Base-by-base conservation (phyloP, 2,797 vertebrate species). In the Prunella strophiata region DNA sequence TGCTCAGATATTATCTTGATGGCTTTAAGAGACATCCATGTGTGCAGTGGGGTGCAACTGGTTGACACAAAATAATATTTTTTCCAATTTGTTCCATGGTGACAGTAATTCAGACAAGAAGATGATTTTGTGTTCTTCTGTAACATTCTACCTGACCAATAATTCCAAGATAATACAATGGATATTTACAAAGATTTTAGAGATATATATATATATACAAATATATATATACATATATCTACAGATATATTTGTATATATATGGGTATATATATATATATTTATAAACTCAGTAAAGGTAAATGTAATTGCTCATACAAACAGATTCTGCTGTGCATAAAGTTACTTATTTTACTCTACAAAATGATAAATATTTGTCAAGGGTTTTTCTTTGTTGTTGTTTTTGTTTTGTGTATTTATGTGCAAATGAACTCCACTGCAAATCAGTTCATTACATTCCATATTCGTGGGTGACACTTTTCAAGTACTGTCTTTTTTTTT, bases 1-100 rank as follows among this genome's bases (percentile, higher is more conserved):
- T 93, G 88, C 79, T 89, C 94, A 95, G 96, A 97, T 96, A 97
- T 85, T 91, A 97, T 97, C 97, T 96, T 94, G 97, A 97, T 96
- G 97, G 96, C 95, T 98, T 97, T 97, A 95, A 94, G 92, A 97
- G 97, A 96, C 96, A 97, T 94, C 96, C 93, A 59, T 97, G 91
- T 20, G 94, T 94, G 96, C 96, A 94, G 91, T 95, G 92, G 96
- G 95, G 97, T 97, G 96, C 93, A 93, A 95, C 96, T 97, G 97
- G 94, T 92, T 97, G 97, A 96, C 97, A 96, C 72, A 96, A 96
- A 97, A 96, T 96, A 95, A 97, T 97, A 80, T 94, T 96, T 95
- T 95, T 96, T 96, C 88, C 96, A 96, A 96, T 97, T 96, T 97
- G 93, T 96, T 97, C 97, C 97, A 93, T 72, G 85, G 95, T 93